These are phyloP conservation scores for Syrista parreyssii DNA, from an alignment of 2,888 invertebrate species.

Conservation along the genomic window DNA sequence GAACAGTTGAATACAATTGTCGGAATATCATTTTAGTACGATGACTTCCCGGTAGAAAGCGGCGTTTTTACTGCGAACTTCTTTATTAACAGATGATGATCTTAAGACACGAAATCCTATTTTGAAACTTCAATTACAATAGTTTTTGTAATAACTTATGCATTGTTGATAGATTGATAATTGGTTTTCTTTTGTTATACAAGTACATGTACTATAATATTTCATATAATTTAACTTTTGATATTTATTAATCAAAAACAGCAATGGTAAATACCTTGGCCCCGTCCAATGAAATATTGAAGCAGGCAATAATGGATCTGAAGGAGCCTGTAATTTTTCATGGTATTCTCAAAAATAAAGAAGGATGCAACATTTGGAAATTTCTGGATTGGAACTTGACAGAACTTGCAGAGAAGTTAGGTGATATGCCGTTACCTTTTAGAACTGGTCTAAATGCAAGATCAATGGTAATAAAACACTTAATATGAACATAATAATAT, in stretches of 20 bases:
- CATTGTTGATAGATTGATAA: background rate
- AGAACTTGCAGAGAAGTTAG: constrained; percentile 72
- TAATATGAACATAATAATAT: background rate
- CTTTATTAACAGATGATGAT: background rate
- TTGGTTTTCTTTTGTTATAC: background rate
- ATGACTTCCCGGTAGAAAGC: background rate
- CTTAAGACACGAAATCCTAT: background rate
- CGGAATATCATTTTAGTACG: background rate
- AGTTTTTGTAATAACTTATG: background rate
- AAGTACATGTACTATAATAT: background rate
- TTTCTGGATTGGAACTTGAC: constrained; percentile 72
- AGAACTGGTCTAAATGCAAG: constrained; percentile 65
- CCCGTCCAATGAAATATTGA: constrained; percentile 33
- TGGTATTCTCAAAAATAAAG: constrained; percentile 61
- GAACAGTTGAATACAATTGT: background rate
- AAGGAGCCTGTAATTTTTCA: constrained; percentile 70
- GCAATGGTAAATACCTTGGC: constrained; percentile 15
- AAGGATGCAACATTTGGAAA: constrained; percentile 68
- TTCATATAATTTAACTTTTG: background rate
- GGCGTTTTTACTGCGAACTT: background rate
- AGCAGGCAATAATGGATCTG: constrained; percentile 40
- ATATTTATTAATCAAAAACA: background rate
- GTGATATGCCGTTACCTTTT: constrained; percentile 71
- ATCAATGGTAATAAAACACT: constrained; percentile 53
- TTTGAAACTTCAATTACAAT: background rate